phyloP scores from a whole-genome alignment of 2,888 invertebrate genomes.

The Teinopalpus imperialis region DNA sequence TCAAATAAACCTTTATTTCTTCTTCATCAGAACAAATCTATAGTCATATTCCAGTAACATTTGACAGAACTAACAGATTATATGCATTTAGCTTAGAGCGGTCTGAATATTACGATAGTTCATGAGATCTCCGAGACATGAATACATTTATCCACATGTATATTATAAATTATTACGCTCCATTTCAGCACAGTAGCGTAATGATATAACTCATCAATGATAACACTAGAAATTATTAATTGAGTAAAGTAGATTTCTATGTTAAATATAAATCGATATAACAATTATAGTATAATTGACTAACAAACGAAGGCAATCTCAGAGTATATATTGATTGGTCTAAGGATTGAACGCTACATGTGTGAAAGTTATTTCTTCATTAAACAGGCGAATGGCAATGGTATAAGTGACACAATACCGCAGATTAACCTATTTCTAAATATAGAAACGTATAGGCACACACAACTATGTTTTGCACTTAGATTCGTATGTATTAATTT shows the following conservation, averaged over 20 bases:
- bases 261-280: slow-evolving; percentile 12
- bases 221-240: slow-evolving; percentile 11
- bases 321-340: slow-evolving; percentile 13
- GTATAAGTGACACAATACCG: slow-evolving; percentile 18
- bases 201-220: background rate
- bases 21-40: no score
- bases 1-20: no score
- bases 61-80: no score
- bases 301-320: slow-evolving; percentile 23
- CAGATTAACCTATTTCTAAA: slow-evolving; percentile 22
- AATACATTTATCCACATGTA: no score
- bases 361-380: slow-evolving; percentile 23
- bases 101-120: no score
- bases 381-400: slow-evolving; percentile 14
- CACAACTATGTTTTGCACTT: no score
- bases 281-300: slow-evolving; percentile 22
- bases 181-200: slow-evolving; percentile 7
- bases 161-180: background rate
- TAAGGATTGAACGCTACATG: slow-evolving; percentile 11
- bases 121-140: no score
- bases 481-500: no score
- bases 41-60: no score
- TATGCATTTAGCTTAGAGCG: no score
- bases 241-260: slow-evolving; percentile 21
- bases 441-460: background rate